Percentiles rank a stretch among this genome's conserved stretches.
These are phyloP conservation scores for Plectus sambesii DNA, from an alignment of 1,140 invertebrate species.

Conservation along the genomic window DNA sequence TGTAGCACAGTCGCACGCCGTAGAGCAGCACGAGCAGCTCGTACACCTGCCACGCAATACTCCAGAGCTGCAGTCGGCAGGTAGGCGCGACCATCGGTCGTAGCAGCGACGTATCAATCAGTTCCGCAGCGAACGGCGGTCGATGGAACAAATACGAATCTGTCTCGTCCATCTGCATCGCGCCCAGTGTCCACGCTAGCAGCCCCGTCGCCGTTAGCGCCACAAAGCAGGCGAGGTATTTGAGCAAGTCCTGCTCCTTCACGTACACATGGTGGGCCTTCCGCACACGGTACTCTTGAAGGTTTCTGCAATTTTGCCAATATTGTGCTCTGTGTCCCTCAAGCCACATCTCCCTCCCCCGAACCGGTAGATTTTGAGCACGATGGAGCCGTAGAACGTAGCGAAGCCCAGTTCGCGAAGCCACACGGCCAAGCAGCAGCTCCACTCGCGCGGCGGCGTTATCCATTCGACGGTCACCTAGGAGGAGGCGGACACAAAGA, in stretches of 20 bases:
- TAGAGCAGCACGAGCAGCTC: constrained; percentile 63
- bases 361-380: constrained; percentile 73
- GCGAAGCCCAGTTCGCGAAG: constrained; percentile 75
- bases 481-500: constrained; percentile 10
- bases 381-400: constrained; percentile 74
- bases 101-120: constrained; percentile 34
- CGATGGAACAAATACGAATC: neutral
- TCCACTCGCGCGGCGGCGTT: constrained; percentile 57
- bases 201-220: constrained; percentile 62
- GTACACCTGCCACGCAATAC: constrained; percentile 31
- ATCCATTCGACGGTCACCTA: constrained; percentile 71
- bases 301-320: constrained; percentile 46
- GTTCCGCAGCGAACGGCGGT: constrained; percentile 24
- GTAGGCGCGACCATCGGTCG: constrained; percentile 30
- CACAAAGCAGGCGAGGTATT: constrained; percentile 70
- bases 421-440: constrained; percentile 73
- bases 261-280: constrained; percentile 78
- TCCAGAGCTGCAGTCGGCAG: constrained; percentile 24
- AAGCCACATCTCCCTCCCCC: constrained; percentile 17
- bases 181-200: constrained; percentile 39
- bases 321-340: neutral
- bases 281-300: constrained; percentile 61
- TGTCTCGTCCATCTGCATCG: constrained; percentile 23
- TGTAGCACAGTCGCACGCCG: constrained; percentile 68
- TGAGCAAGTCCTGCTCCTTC: constrained; percentile 68